Base-by-base conservation (phyloP, 2,113 vertebrate species). In the Rostratula benghalensis region DNA sequence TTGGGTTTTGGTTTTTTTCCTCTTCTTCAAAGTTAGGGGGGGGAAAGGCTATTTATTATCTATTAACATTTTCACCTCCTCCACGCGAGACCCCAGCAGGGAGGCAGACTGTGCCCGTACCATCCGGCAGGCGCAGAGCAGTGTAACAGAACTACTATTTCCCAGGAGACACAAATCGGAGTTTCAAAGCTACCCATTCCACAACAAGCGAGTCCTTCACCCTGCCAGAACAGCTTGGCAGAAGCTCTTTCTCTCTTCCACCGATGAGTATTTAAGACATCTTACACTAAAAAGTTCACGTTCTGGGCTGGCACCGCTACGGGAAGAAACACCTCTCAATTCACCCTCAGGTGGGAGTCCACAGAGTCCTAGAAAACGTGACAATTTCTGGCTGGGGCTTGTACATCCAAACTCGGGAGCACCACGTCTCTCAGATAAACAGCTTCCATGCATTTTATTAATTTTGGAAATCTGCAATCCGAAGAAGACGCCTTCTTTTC, bases 21-120 rank as follows among this genome's bases (percentile, higher is more conserved):
- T 8, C 19, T 51, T 61, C 70, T 51, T 57, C 43, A 64, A 41
- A 39, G 9, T 39, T 9, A 64, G 37, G 4, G 19, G 19, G 6
- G 19, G 33, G n/a, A n/a, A 73, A 30, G 6, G 13, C 46, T 46
- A 33, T 23, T 50, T 24, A 51, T 21, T 13, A 37, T 6, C 27
- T 45, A 37, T 13, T 23, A 70, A 2, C 41, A 4, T 11, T 31
- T 46, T 35, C 25, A 7, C 35, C 28, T 14, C 19, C 16, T 56
- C 20, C 57, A 7, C 2, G 8, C 76, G 4, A 3, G 10, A 16
- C 45, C 30, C 8, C 31, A 45, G 81, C 17, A 8, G 0, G 4
- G 21, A 12, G 11, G 10, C 27, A 30, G 33, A 9, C 14, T 5
- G 4, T 0, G 31, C 4, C 4, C 0, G 8, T 3, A 18, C 20